Percentiles rank a stretch among this genome's conserved stretches.
These are phyloP conservation scores for Clarias batrachus DNA, from an alignment of 2,113 vertebrate genomes.

Conservation along the genomic window DNA sequence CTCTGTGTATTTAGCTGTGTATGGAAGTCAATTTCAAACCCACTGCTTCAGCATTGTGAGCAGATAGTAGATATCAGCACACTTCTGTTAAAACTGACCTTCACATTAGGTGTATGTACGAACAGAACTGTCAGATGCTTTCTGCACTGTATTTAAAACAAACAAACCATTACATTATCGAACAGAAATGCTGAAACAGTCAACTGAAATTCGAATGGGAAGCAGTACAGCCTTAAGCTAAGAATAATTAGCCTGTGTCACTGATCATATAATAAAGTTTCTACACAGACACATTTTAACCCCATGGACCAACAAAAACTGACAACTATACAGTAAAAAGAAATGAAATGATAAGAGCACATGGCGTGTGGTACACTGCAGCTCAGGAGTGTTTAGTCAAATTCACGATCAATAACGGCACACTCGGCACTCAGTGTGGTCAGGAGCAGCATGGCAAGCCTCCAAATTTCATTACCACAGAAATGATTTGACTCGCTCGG, in stretches of 20 bases:
- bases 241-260: neutral
- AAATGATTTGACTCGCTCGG: slow-evolving; percentile 39
- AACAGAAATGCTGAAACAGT: neutral
- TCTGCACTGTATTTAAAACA: neutral
- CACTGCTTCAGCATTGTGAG: neutral
- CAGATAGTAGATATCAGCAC: neutral
- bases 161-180: neutral
- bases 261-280: neutral
- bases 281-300: neutral
- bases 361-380: neutral
- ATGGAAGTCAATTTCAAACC: neutral
- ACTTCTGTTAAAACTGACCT: neutral
- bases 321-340: neutral
- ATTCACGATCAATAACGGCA: slow-evolving; percentile 30
- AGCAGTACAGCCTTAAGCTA: neutral
- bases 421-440: neutral
- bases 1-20: neutral
- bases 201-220: neutral
- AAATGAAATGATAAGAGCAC: neutral
- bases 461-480: slow-evolving; percentile 47
- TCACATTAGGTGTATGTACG: neutral
- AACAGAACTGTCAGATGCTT: neutral
- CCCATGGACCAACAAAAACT: neutral
- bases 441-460: slow-evolving; percentile 34
- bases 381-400: neutral